Evolutionary conservation across 2,113 vertebrate species (phyloP).

Genomic region (Pelmatolapia mariae): DNA sequence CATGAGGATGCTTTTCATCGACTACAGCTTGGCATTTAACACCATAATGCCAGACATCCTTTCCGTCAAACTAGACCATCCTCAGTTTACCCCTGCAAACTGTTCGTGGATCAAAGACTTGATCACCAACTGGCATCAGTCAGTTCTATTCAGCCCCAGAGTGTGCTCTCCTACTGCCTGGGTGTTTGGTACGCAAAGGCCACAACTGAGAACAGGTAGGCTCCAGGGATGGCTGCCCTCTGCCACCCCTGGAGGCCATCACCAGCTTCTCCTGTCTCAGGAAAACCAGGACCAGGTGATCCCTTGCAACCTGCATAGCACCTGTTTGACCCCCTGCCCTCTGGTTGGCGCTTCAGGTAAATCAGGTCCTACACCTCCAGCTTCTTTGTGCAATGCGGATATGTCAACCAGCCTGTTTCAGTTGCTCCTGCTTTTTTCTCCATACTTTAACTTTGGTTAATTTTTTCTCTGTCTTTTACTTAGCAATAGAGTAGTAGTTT

Average conservation of each 20-base stretch:
- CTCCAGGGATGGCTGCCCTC: neutral
- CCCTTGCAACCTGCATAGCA: neutral
- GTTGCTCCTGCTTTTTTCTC: neutral
- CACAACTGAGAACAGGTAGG: neutral
- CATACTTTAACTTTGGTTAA: neutral
- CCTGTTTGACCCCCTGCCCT: neutral
- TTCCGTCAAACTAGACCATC: neutral
- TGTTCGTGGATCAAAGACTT: neutral
- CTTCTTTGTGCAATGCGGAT: rapidly evolving
- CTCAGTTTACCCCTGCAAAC: neutral
- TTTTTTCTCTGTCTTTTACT: neutral
- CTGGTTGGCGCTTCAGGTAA: neutral
- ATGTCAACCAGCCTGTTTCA: neutral
- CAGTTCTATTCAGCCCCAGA: neutral
- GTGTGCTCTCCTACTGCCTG: neutral
- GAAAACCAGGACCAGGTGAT: neutral
- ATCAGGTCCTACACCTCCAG: neutral
- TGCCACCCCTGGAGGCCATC: neutral
- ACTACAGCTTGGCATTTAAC: neutral
- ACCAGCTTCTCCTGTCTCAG: neutral
- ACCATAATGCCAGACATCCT: neutral
- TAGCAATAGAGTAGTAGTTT: neutral
- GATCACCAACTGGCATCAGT: neutral
- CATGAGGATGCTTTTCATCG: neutral
- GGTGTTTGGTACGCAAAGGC: neutral